Base-by-base conservation (phyloP, 2,888 invertebrate species). In the Phaedon cochleariae region DNA sequence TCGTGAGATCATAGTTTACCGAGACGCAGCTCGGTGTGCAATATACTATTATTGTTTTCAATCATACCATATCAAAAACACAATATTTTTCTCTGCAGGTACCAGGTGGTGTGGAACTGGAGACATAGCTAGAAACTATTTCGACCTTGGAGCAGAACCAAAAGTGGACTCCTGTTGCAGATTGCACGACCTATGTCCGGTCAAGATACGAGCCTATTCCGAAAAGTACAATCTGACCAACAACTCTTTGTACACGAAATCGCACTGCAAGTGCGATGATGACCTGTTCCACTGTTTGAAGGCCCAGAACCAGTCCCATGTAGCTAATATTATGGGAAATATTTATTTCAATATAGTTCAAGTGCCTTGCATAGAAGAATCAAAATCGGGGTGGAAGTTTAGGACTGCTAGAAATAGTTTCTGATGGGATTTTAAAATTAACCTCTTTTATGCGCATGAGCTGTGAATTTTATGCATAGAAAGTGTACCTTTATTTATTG, bases 91-190 rank as follows among this genome's bases (percentile, higher is more conserved):
- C 58, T 9, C 82, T 82, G 0, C 80, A 94, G 95, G 95, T 69
- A 95, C 95, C 41, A 95, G 95, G 82, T 95, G 95, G 95, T 97
- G 96, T 79, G 96, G 96, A 17, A 91, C 93, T 0, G 96, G 96
- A 0, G 96, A 96, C 82, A 90, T 94, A 73, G 96, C 96, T 0
- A 85, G 87, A 18, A 88, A 90, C 79, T 95, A 94, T 84, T 91
- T 91, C 82, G 96, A 96, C 83, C 85, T 96, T 70, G 97, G 97
- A 45, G 86, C 88, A 0, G 92, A 90, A 77, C 84, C 82, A 78
- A 84, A 85, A 31, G 89, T 93, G 74, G 95, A 95, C 84, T 87
- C 89, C 74, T 97, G 97, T 82, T 97, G 97, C 83, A 88, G 96
- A 65, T 91, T 90, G 15, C 97, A 97, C 82, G 96, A 97, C 85